A percentile compares a stretch with the other conserved stretches of the same genome.
Conservation (phyloP, 2,113 vertebrate genomes). For the Monarcha castaneiventris region DNA sequence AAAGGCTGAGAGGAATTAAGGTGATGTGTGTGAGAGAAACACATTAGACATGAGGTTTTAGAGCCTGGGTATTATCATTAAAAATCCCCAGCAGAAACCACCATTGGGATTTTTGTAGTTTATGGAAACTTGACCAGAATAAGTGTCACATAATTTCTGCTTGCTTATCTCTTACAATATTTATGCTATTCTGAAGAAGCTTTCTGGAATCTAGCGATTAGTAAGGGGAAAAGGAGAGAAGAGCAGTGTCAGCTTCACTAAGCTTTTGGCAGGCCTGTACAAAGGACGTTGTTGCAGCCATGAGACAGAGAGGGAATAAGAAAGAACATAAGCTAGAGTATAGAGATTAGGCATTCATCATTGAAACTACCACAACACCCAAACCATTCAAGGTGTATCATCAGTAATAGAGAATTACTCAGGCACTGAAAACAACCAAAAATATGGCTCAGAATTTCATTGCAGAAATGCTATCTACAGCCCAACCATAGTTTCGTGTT, state of each 20-base stretch:
- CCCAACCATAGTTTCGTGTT: neutral
- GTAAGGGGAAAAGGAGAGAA: neutral
- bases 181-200: neutral
- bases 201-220: neutral
- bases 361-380: neutral
- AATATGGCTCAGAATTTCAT: neutral
- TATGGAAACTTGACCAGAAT: neutral
- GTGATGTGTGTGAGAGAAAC: neutral
- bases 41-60: neutral
- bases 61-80: neutral
- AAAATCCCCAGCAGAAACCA: neutral
- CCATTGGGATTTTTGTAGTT: neutral
- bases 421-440: neutral
- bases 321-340: neutral
- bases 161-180: neutral
- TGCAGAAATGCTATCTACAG: neutral
- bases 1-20: neutral
- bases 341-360: slow-evolving; percentile 10
- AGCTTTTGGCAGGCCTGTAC: neutral
- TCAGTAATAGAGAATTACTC: neutral
- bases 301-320: neutral
- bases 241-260: neutral
- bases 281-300: neutral
- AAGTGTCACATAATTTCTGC: neutral
- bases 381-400: neutral